A percentile compares a stretch with the other conserved stretches of the same genome.
These are phyloP conservation scores for Lasioglossum pauxillum DNA, from an alignment of 2,888 invertebrate species.

Conservation along the genomic window DNA sequence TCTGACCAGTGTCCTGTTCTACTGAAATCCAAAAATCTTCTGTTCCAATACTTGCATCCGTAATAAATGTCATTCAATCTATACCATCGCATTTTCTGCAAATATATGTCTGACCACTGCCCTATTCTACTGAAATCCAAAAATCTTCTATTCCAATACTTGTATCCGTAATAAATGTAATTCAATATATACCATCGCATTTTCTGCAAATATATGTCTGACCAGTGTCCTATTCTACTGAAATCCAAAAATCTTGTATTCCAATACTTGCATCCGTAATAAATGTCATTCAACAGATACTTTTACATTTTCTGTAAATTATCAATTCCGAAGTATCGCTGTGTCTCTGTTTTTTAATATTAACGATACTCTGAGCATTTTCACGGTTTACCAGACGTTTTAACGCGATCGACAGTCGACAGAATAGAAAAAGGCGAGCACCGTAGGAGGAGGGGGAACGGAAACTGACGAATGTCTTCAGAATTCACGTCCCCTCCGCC, in stretches of 20 bases:
- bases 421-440: not conserved
- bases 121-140: not conserved
- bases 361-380: not conserved
- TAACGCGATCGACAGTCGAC: not conserved
- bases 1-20: not conserved
- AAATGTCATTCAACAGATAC: not conserved
- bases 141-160: not conserved
- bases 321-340: not conserved
- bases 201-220: not conserved
- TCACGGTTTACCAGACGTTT: too few species aligned
- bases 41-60: too few species aligned
- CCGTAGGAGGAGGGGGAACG: conserved; percentile 3
- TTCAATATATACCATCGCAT: not conserved
- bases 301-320: not conserved
- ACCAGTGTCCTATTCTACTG: not conserved
- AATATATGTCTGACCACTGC: too few species aligned
- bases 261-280: too few species aligned
- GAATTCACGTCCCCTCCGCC: conserved; percentile 65
- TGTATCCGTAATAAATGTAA: too few species aligned
- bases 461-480: conserved; percentile 66
- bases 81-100: too few species aligned
- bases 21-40: too few species aligned
- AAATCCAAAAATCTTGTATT: too few species aligned
- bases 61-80: not conserved
- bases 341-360: not conserved